These are phyloP conservation scores for Grammomys surdaster DNA, from an alignment of 2,113 vertebrate genomes.

Conservation along the genomic window DNA sequence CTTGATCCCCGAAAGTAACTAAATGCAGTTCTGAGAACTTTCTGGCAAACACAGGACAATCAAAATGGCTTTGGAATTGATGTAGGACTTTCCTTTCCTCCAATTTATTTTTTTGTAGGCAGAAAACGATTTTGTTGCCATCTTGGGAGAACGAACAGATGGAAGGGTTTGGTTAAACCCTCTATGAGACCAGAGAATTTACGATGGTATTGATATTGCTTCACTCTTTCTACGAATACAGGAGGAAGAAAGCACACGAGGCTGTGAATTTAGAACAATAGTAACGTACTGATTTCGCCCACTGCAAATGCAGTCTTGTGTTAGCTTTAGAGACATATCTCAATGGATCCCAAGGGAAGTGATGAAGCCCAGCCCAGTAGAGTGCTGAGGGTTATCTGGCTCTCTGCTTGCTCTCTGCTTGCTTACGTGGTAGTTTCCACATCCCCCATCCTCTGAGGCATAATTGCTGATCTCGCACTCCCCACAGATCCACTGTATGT, in stretches of 20 bases:
- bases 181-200: slow-evolving; percentile 1
- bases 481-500: fast-evolving
- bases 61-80: slow-evolving; percentile 45
- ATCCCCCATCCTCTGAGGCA: fast-evolving
- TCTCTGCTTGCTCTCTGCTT: too few species aligned
- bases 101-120: slow-evolving; percentile 62
- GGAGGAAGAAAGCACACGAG: background rate
- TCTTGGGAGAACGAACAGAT: slow-evolving; percentile 66
- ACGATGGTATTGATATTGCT: slow-evolving; percentile 16
- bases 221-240: slow-evolving; percentile 4
- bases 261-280: background rate
- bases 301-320: fast-evolving
- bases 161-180: slow-evolving; percentile 46
- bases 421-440: background rate
- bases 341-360: background rate
- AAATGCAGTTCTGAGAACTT: background rate
- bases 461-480: background rate
- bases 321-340: fast-evolving
- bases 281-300: background rate
- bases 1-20: background rate
- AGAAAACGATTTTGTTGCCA: slow-evolving; percentile 61
- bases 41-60: slow-evolving; percentile 26
- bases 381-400: background rate
- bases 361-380: fast-evolving
- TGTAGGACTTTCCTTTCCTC: slow-evolving; percentile 9